These are phyloP conservation scores for Cariama cristata DNA, from an alignment of 2,113 vertebrate species.

Conservation along the genomic window DNA sequence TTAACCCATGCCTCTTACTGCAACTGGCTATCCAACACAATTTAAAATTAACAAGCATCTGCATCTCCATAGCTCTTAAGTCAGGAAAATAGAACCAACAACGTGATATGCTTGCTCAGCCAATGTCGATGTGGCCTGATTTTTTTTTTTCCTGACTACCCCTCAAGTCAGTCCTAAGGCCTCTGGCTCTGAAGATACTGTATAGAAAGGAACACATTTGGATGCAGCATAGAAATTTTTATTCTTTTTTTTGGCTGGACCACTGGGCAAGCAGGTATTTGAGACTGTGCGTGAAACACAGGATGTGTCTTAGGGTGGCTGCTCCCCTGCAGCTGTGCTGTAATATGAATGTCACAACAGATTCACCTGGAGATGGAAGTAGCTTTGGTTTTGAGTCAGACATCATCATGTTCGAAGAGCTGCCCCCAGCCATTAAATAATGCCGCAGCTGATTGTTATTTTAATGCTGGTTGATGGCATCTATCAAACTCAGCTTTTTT, in stretches of 20 bases:
- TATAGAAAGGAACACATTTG: background rate
- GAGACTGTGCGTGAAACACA: background rate
- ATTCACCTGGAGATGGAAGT: background rate
- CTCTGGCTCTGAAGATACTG: background rate
- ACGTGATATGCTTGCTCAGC: background rate
- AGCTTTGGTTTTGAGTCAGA: background rate
- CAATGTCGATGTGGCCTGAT: rapidly evolving
- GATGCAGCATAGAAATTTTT: background rate
- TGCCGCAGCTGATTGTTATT: background rate
- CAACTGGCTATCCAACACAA: background rate
- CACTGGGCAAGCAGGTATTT: background rate
- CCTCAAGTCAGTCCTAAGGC: background rate
- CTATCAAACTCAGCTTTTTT: background rate
- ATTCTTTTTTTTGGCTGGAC: background rate
- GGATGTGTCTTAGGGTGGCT: background rate
- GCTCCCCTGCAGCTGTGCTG: background rate
- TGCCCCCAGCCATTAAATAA: background rate
- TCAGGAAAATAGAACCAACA: background rate
- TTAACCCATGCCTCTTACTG: background rate
- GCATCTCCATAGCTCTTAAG: background rate
- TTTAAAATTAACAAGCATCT: background rate
- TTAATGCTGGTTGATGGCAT: background rate
- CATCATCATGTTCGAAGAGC: background rate
- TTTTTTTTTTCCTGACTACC: background rate
- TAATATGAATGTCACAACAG: background rate